Percentiles rank a stretch among this genome's conserved stretches.
Evolutionary conservation across 2,888 invertebrate genomes (phyloP).

Genomic region (Merodon equestris): DNA sequence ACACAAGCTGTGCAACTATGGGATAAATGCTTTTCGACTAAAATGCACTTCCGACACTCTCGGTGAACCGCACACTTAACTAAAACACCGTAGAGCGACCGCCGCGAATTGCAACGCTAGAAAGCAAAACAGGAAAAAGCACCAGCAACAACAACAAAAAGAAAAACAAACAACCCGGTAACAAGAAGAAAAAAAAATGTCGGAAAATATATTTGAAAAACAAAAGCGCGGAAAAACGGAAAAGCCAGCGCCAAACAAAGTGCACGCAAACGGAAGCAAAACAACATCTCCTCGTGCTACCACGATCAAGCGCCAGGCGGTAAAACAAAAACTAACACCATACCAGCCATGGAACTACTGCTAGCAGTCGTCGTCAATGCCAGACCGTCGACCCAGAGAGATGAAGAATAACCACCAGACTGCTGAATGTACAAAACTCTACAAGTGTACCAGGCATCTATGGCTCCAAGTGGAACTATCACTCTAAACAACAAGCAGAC

Average conservation of each 20-base stretch:
- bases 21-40: constrained; percentile 64
- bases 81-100: constrained; percentile 43
- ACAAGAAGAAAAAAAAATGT: too few relatives aligned
- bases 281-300: constrained; percentile 26
- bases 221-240: constrained; percentile 32
- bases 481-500: constrained; percentile 46
- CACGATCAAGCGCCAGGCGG: constrained; percentile 5
- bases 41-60: constrained; percentile 70
- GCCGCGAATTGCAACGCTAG: constrained; percentile 41
- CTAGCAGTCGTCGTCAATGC: not conserved
- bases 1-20: constrained; percentile 45
- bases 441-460: too few relatives aligned
- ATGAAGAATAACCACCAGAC: constrained; percentile 6
- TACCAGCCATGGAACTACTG: too few relatives aligned
- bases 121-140: too few relatives aligned
- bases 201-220: too few relatives aligned
- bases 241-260: constrained; percentile 39
- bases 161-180: constrained; percentile 20
- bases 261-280: constrained; percentile 59
- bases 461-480: constrained; percentile 48
- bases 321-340: constrained; percentile 52
- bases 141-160: constrained; percentile 1
- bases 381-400: constrained; percentile 6
- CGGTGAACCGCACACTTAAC: constrained; percentile 69
- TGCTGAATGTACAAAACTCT: too few relatives aligned